Evolutionary conservation across 2,888 invertebrate genomes (phyloP), one percentile per base, ranked within the genome.

Genomic region (Drosophila lacicola): DNA sequence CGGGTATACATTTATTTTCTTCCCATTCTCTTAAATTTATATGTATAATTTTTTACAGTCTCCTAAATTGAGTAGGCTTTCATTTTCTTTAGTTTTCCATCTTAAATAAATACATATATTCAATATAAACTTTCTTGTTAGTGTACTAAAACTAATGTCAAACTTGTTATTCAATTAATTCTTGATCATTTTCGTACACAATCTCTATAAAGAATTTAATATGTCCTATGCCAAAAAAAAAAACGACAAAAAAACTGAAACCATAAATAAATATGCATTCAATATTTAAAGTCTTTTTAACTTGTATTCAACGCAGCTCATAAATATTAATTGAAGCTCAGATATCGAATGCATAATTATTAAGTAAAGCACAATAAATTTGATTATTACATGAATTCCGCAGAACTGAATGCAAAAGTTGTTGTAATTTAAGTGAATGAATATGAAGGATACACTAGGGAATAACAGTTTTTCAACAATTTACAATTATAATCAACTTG

Each of bases 401-500:
- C 8, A 13, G 2, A 33, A 49, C 13, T 6, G 14, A 29, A 21
- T 4, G 19, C 3, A 25, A 68, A 36, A 37, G 8, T 42, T 55
- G 19, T 13, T 36, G 42, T 53, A 68, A 53, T 36, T 1, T 10
- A 29, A 14, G 19, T 9, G 42, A 62, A 50, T 39, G 13, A 60
- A 57, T 25, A 14, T 8, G 8, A 9, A n/a, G 36, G 37, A 44
- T 55, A 60, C 33, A 41, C 37, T 37, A 39, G 8, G 9, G 33
- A 50, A 46, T 39, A 44, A 36, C 17, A 37, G 50, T 61, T 68
- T 67, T 63, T 56, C 61, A 67, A 56, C 81, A 88, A 83, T 88
- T 83, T 86, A 80, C 87, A 83, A 88, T 88, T 83, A 82, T 78
- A 88, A 83, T 88, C 81, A 83, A 83, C 83, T 83, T 80, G 63